phyloP scores from a whole-genome alignment of 2,113 vertebrate genomes.

The Mastomys natalensis region DNA sequence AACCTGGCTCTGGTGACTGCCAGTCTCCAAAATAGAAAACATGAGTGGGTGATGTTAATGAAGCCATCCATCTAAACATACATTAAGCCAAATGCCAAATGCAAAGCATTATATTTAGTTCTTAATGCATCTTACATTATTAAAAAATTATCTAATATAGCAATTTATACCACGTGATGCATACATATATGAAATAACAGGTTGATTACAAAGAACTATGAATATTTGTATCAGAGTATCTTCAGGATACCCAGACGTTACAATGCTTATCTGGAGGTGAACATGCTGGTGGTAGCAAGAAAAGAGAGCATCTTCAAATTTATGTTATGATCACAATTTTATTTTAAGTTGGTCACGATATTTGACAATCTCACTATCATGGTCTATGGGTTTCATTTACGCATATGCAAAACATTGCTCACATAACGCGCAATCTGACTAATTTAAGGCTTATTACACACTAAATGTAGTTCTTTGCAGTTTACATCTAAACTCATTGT shows the following conservation, averaged over 20 bases:
- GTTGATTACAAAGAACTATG: conserved; percentile 34
- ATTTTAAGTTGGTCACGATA: not conserved
- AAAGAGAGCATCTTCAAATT: not conserved
- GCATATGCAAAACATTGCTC: not conserved
- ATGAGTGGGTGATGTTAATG: conserved; percentile 72
- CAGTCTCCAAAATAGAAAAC: conserved; percentile 70
- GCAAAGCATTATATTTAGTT: conserved; percentile 75
- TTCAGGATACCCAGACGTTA: fast-evolving
- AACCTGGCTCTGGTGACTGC: conserved; percentile 43
- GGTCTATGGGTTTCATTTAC: not conserved
- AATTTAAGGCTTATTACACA: not conserved
- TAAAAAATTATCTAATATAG: conserved; percentile 71
- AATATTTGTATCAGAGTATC: fast-evolving
- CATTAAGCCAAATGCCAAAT: conserved; percentile 67
- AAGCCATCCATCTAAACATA: conserved; percentile 53
- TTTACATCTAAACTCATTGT: not conserved
- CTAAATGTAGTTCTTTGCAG: not conserved
- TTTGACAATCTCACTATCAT: not conserved
- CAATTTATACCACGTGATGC: conserved; percentile 43
- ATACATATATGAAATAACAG: conserved; percentile 69
- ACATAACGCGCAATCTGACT: not conserved
- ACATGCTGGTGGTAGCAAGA: fast-evolving
- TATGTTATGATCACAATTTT: not conserved
- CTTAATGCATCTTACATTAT: conserved; percentile 58
- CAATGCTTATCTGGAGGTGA: not conserved